A percentile compares a stretch with the other conserved stretches of the same genome.
Evolutionary conservation across 2,888 invertebrate genomes (phyloP).

Genomic region (Diaprepes abbreviatus): DNA sequence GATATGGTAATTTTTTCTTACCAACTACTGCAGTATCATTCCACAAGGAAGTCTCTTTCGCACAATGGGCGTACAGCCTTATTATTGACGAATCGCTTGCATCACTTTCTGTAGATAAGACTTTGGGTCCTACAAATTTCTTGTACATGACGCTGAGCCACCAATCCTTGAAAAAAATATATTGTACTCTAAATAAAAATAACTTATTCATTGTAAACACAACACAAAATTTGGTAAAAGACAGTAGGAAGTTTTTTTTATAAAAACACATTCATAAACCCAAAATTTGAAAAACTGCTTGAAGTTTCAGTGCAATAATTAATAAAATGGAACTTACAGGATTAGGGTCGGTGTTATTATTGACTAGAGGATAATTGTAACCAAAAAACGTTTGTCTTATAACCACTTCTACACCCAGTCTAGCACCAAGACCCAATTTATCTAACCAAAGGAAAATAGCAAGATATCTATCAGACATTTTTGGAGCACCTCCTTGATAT

Average conservation of each 20-base stretch:
- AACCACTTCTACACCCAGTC: constrained; percentile 75
- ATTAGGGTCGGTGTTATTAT: constrained; percentile 72
- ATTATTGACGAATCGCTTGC: constrained; percentile 54
- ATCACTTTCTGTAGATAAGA: constrained; percentile 17
- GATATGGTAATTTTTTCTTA: too few relatives aligned
- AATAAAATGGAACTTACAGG: constrained; percentile 71
- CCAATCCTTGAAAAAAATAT: constrained; percentile 68
- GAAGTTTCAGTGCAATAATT: too few relatives aligned
- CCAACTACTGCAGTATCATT: too few relatives aligned
- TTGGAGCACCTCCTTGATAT: constrained; percentile 80
- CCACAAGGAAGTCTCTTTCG: too few relatives aligned
- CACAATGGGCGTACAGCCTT: too few relatives aligned
- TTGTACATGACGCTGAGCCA: constrained; percentile 78
- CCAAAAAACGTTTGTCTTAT: constrained; percentile 78
- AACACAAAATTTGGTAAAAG: too few relatives aligned
- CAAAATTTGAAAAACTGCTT: too few relatives aligned
- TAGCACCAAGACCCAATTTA: constrained; percentile 78
- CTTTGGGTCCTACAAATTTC: constrained; percentile 75
- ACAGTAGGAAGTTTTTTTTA: too few relatives aligned
- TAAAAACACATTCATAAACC: too few relatives aligned
- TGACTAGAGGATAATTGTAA: constrained; percentile 77
- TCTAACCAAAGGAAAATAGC: constrained; percentile 82
- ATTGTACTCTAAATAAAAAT: too few relatives aligned
- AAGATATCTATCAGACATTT: constrained; percentile 77
- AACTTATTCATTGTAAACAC: too few relatives aligned